Percentiles rank a stretch among this genome's conserved stretches.
Conservation (phyloP, 35 echinoderm and acorn worm genomes). For the Acanthaster planci region DNA sequence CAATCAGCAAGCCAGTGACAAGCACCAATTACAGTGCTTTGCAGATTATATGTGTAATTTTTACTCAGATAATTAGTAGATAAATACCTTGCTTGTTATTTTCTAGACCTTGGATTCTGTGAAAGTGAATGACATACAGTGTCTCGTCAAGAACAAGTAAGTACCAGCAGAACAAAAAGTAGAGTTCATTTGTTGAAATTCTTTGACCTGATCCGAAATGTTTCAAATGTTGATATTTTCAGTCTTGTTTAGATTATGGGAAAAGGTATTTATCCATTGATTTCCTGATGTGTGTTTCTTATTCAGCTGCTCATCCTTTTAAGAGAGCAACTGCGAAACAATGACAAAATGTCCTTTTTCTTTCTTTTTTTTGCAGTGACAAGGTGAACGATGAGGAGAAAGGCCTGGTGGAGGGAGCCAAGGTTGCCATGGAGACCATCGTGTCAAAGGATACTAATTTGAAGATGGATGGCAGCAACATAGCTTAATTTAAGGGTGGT, state of each 20-base stretch:
- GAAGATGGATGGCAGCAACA: slow-evolving; percentile 13
- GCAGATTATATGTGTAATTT: no score
- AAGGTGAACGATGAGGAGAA: slow-evolving; percentile 35
- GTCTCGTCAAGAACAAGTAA: slow-evolving; percentile 41
- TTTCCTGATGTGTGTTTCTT: no score
- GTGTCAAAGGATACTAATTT: slow-evolving; percentile 47
- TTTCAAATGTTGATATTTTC: no score
- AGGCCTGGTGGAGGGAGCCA: slow-evolving; percentile 49
- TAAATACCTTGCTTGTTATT: not conserved
- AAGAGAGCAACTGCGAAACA: no score
- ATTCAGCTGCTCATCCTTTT: no score
- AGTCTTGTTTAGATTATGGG: no score
- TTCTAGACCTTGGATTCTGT: slow-evolving; percentile 25
- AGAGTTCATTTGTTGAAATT: no score
- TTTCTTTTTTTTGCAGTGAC: slow-evolving; percentile 31
- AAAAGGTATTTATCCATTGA: no score
- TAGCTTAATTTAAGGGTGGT: not conserved
- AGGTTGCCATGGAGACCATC: slow-evolving; percentile 63
- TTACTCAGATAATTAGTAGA: not conserved
- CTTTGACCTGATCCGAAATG: no score
- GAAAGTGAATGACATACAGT: slow-evolving; percentile 53
- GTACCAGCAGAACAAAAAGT: not conserved
- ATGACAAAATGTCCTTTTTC: no score
- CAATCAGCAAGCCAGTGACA: no score
- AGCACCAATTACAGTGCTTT: no score